Conservation (phyloP, 1,140 invertebrate species). For the Hestina assimilis region DNA sequence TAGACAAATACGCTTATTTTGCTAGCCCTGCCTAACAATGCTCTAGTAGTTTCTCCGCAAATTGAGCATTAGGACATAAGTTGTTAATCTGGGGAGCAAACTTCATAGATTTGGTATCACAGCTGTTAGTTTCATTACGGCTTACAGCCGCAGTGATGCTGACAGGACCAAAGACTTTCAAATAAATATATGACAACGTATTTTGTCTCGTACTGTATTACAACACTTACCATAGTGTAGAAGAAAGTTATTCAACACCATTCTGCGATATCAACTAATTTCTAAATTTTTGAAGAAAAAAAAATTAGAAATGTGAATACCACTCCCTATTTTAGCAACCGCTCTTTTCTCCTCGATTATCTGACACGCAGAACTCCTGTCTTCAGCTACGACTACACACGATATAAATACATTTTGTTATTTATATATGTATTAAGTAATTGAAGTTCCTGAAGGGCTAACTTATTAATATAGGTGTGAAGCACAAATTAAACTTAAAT, state of each 20-base stretch:
- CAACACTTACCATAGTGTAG: not conserved
- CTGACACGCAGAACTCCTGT: constrained; percentile 71
- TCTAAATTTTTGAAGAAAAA: not conserved
- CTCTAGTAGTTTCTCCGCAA: constrained; percentile 40
- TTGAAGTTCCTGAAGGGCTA: constrained; percentile 25
- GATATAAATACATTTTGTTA: too few relatives aligned
- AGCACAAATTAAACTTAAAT: too few relatives aligned
- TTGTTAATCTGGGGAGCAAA: constrained; percentile 49
- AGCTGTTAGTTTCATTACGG: not conserved
- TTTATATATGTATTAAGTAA: not conserved
- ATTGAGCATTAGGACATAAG: constrained; percentile 64
- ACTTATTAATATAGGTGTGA: too few relatives aligned
- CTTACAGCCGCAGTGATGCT: not conserved
- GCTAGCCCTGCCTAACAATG: constrained; percentile 40
- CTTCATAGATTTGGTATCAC: constrained; percentile 10
- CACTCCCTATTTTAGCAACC: constrained; percentile 45
- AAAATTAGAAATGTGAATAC: constrained; percentile 12
- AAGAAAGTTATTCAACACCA: not conserved
- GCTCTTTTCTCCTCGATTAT: constrained; percentile 58
- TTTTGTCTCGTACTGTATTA: not conserved
- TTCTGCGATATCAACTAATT: not conserved
- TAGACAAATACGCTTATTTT: constrained; percentile 53
- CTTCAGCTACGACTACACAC: constrained; percentile 68
- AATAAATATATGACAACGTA: not conserved
- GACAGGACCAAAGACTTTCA: not conserved